These are phyloP conservation scores for Pitta sordida DNA, from an alignment of 2,113 vertebrate species.

Conservation along the genomic window DNA sequence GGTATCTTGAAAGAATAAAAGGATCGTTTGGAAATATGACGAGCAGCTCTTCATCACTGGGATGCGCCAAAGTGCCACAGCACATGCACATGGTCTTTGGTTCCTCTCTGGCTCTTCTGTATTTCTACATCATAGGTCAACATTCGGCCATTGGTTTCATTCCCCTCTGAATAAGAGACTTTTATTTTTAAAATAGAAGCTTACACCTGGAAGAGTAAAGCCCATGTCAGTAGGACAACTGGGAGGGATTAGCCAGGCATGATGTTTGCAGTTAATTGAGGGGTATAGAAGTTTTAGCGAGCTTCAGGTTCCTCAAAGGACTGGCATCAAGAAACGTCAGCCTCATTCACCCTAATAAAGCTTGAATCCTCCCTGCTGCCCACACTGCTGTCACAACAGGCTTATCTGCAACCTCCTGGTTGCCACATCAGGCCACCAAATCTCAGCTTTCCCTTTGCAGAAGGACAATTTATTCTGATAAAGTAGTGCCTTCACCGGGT, in stretches of 20 bases:
- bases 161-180: not conserved
- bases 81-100: not conserved
- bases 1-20: not conserved
- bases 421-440: not conserved
- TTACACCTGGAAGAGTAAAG: not conserved
- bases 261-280: not conserved
- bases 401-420: not conserved
- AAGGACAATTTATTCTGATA: not conserved
- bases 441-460: not conserved
- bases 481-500: not conserved
- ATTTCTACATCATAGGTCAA: not conserved
- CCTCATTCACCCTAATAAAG: rapidly evolving
- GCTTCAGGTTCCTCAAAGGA: not conserved
- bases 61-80: not conserved
- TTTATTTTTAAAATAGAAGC: not conserved
- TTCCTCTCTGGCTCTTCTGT: not conserved
- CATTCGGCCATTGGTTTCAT: not conserved
- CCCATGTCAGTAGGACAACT: not conserved
- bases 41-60: not conserved
- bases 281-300: not conserved
- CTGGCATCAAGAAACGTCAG: not conserved
- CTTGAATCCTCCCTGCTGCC: not conserved
- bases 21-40: not conserved
- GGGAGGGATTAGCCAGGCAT: not conserved
- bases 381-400: not conserved